Base-by-base conservation (phyloP, 2,888 invertebrate species). In the Pristionchus fissidentatus region DNA sequence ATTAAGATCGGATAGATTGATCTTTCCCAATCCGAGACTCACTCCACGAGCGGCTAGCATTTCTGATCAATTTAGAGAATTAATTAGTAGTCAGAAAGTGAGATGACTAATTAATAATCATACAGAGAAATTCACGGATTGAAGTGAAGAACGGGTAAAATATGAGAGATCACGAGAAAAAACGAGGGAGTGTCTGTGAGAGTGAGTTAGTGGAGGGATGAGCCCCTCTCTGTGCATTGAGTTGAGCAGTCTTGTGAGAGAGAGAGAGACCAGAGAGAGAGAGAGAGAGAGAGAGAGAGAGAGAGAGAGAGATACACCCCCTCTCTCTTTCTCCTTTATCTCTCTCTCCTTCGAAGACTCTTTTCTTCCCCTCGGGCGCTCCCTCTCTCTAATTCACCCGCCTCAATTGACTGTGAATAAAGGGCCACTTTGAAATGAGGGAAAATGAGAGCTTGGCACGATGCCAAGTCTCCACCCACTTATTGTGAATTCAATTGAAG, bases 41-140 rank as follows among this genome's bases (percentile, higher is more conserved):
- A 91, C 90, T 73, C 92, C 92, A n/a, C 92, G 88, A 10, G 91
- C 92, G 0, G 90, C 91, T 57, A 92, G 84, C 91, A 91, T 91
- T 41, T 0, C 41, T 41, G 41, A n/a, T 38, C 41, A 70, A 70
- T 10, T 35, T 26, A 19, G 35, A 55, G 55, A 29, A 43, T n/a
- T n/a, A n/a, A n/a, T n/a, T n/a, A n/a, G n/a, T n/a, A n/a, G n/a
- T n/a, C 15, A 49, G 49, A 19, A 19, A 49, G 49, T 10, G 49
- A 49, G 49, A 10, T 13, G 49, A 49, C 49, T 49, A 49, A 49
- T 19, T 19, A 46, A 13, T 26, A 29, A 26, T 2, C 13, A 43
- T 41, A 41, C 15, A 2, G 38, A 26, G 41, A 22, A 70, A 70
- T 70, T 70, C n/a, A 38, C n/a, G n/a, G 41, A 4, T 15, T n/a